These are phyloP conservation scores for Panagrolaimus sp. DNA, from an alignment of 1,140 invertebrate genomes.

Conservation along the genomic window DNA sequence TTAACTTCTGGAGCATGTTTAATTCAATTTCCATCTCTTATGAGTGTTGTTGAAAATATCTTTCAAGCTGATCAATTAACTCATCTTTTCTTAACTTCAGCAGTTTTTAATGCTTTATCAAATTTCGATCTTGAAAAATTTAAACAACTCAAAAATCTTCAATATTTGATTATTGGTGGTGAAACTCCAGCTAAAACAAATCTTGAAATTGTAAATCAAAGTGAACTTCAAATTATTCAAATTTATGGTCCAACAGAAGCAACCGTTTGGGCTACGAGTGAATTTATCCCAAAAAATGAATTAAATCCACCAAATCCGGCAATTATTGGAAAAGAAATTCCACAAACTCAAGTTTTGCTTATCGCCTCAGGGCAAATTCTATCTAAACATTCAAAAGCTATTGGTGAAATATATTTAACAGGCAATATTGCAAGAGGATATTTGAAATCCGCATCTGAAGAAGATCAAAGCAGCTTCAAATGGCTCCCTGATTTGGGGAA, in stretches of 20 bases:
- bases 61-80: conserved; percentile 19
- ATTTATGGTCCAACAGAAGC: conserved; percentile 55
- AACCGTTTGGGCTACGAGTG: conserved; percentile 42
- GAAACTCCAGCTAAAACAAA: conserved; percentile 33
- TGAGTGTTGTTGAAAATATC: background rate
- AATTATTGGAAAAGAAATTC: conserved; percentile 33
- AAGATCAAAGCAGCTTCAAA: background rate
- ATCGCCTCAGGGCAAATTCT: background rate
- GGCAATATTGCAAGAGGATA: conserved; percentile 32
- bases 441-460: background rate
- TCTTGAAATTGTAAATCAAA: conserved; percentile 14
- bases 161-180: conserved; percentile 44
- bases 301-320: conserved; percentile 10
- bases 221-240: conserved; percentile 29
- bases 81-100: conserved; percentile 46
- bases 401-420: conserved; percentile 32
- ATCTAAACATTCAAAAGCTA: background rate
- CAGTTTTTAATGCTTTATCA: conserved; percentile 46
- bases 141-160: conserved; percentile 20
- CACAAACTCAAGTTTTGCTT: conserved; percentile 19
- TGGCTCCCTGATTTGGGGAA: background rate
- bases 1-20: conserved; percentile 35
- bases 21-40: conserved; percentile 8
- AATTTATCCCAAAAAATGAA: conserved; percentile 19
- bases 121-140: conserved; percentile 19